phyloP scores from a whole-genome alignment of 2,888 invertebrate genomes.

The Phortica okadai region DNA sequence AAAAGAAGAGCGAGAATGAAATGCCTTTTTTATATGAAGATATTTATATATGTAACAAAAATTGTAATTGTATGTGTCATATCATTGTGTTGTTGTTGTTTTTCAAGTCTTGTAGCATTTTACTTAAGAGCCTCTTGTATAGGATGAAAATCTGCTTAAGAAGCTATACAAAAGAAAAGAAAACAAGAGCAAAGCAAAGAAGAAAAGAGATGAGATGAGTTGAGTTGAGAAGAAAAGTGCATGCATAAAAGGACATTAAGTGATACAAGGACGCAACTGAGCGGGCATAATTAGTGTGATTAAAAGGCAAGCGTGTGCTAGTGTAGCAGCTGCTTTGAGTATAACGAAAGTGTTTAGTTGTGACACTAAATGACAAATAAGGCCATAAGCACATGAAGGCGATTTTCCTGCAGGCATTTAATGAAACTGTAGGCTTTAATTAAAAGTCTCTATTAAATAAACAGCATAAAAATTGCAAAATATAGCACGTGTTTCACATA shows the following conservation, averaged over 20 bases:
- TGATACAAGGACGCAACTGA: slow-evolving; percentile 20
- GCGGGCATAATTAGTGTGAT: slow-evolving; percentile 17
- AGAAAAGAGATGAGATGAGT: neutral
- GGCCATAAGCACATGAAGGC: too few relatives aligned
- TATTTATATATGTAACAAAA: neutral
- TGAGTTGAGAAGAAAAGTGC: neutral
- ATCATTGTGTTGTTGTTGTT: neutral
- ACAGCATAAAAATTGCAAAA: neutral
- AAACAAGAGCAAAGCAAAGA: neutral
- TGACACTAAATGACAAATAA: neutral
- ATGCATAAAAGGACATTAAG: slow-evolving; percentile 1
- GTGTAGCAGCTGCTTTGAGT: neutral
- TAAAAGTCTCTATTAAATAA: neutral
- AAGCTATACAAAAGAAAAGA: neutral
- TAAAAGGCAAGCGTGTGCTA: neutral
- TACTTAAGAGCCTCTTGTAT: neutral
- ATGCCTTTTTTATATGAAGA: too few relatives aligned
- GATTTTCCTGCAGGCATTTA: neutral
- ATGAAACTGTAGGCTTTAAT: neutral
- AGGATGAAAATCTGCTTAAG: neutral
- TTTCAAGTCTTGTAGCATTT: neutral
- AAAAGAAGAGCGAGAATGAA: too few relatives aligned
- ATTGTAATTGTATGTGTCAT: neutral
- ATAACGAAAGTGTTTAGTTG: neutral
- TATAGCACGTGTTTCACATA: slow-evolving; percentile 18